Conservation (phyloP, 2,797 vertebrate species). For the Chiroxiphia lanceolata region DNA sequence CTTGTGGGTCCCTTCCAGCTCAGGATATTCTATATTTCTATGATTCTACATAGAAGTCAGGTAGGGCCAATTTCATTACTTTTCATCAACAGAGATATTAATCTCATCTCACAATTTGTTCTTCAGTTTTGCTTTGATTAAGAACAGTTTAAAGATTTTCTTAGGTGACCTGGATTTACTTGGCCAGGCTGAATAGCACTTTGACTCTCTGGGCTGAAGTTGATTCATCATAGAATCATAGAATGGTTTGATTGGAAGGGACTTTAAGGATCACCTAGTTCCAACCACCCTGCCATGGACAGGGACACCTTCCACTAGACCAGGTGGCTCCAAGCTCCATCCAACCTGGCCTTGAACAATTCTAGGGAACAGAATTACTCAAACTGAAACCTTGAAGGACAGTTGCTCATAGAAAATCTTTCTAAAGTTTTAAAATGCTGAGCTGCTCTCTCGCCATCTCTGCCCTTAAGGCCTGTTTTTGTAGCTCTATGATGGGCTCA, state of each 20-base stretch:
- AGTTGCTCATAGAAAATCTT: neutral
- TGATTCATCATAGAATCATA: neutral
- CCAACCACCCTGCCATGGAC: neutral
- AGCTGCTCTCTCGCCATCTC: neutral
- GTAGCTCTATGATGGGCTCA: neutral
- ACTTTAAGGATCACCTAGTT: neutral
- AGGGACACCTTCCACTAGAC: neutral
- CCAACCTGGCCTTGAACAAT: neutral
- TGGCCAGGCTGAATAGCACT: neutral
- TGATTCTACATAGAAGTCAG: fast-evolving
- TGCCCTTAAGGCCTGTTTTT: neutral
- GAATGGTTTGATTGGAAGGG: neutral
- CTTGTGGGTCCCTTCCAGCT: neutral
- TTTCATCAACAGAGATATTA: neutral
- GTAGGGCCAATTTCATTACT: neutral
- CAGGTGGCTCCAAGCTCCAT: neutral
- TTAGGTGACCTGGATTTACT: neutral
- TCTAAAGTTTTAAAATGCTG: neutral
- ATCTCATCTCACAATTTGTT: neutral
- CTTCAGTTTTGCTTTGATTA: neutral
- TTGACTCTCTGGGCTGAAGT: neutral
- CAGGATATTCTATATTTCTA: neutral
- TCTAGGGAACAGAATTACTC: neutral
- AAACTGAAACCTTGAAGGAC: neutral
- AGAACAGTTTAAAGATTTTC: neutral